Percentiles rank a stretch among this genome's conserved stretches.
Conservation (phyloP, 2,797 vertebrate species). For the Micromesistius poutassou region DNA sequence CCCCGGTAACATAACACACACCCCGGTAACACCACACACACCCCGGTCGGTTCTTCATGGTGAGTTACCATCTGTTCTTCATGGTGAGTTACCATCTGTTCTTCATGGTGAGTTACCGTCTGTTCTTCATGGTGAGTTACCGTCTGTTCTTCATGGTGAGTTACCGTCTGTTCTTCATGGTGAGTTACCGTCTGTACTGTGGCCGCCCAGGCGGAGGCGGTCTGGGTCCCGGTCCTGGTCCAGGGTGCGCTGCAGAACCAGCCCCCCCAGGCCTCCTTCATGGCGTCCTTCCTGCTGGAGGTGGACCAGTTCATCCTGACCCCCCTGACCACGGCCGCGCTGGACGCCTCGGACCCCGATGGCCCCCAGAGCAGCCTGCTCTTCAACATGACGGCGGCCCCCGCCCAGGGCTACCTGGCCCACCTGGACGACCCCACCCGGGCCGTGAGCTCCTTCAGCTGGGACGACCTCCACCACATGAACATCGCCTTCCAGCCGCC, state of each 20-base stretch:
- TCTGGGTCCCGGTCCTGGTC: constrained; percentile 72
- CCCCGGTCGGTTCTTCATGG: fast-evolving
- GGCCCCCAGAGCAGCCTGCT: constrained; percentile 57
- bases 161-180: too few relatives aligned
- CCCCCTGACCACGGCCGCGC: constrained; percentile 54
- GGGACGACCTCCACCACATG: constrained; percentile 73
- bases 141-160: too few relatives aligned
- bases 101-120: too few relatives aligned
- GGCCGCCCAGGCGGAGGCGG: constrained; percentile 65
- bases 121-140: too few relatives aligned
- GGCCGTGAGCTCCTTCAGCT: constrained; percentile 67
- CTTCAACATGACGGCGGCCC: constrained; percentile 60
- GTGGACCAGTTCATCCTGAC: constrained; percentile 79
- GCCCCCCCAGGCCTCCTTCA: constrained; percentile 63
- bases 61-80: too few relatives aligned
- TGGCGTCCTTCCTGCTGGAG: constrained; percentile 73
- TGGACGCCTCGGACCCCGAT: constrained; percentile 72
- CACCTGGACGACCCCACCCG: constrained; percentile 70
- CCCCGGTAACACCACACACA: too few relatives aligned
- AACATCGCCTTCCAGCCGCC: constrained; percentile 80
- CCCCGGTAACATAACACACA: too few relatives aligned
- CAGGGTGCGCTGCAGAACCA: constrained; percentile 71
- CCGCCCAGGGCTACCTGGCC: constrained; percentile 63
- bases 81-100: too few relatives aligned
- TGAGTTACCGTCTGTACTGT: too few relatives aligned